A percentile compares a stretch with the other conserved stretches of the same genome.
Conservation (phyloP, 1,140 invertebrate genomes). For the Goniozus legneri region DNA sequence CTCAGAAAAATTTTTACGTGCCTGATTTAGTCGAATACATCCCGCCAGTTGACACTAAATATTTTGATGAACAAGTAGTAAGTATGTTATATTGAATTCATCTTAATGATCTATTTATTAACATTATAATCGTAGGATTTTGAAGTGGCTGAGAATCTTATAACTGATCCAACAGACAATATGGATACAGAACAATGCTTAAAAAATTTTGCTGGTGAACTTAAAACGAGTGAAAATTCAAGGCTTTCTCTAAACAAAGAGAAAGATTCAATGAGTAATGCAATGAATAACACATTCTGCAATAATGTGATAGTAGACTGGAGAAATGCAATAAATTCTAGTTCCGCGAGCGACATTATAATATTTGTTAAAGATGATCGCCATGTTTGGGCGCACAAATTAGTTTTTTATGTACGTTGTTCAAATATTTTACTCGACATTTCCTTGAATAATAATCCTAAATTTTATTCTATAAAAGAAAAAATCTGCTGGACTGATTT, state of each 20-base stretch:
- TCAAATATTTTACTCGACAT: constrained; percentile 44
- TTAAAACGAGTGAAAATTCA: no score
- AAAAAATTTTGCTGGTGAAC: no score
- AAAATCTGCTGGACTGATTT: constrained; percentile 37
- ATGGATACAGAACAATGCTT: no score
- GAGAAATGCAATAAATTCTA: constrained; percentile 41
- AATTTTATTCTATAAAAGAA: constrained; percentile 26
- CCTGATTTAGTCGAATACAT: constrained; percentile 18
- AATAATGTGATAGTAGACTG: constrained; percentile 35
- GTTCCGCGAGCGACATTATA: constrained; percentile 46
- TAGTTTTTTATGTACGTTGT: constrained; percentile 48
- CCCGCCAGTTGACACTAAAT: constrained; percentile 3
- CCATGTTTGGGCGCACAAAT: constrained; percentile 46
- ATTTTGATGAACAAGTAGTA: background rate
- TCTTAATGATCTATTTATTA: background rate
- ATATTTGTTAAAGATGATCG: constrained; percentile 39
- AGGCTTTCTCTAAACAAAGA: no score
- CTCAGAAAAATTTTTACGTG: constrained; percentile 29
- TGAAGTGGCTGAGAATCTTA: constrained; percentile 1
- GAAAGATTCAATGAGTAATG: no score
- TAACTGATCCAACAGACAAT: no score
- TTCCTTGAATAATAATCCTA: constrained; percentile 24
- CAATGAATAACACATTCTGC: constrained; percentile 17
- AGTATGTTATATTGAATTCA: background rate
- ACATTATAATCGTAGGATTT: constrained; percentile 9